phyloP scores from a whole-genome alignment of 2,888 invertebrate genomes.

The Drosophila kanekoi region DNA sequence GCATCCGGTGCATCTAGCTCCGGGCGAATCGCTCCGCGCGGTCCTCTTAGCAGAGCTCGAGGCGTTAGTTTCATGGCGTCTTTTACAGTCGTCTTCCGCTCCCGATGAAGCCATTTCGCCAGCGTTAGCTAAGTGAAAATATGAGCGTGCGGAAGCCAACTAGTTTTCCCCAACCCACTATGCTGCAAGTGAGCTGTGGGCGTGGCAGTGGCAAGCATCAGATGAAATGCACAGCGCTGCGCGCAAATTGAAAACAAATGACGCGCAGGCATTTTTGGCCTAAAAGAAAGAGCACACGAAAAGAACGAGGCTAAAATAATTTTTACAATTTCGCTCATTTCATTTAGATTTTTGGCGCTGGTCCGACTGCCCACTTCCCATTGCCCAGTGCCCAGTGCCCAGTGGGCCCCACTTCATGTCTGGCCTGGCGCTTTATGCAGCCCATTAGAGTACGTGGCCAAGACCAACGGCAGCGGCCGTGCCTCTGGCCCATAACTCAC shows the following conservation, averaged over 20 bases:
- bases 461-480: slow-evolving; percentile 22
- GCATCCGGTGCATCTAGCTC: slow-evolving; percentile 73
- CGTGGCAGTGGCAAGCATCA: slow-evolving; percentile 57
- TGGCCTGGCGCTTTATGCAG: slow-evolving; percentile 44
- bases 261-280: slow-evolving; percentile 57
- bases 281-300: slow-evolving; percentile 6
- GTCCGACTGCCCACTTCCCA: slow-evolving; percentile 16
- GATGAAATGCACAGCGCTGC: slow-evolving; percentile 60
- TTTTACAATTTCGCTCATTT: slow-evolving; percentile 64
- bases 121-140: slow-evolving; percentile 70
- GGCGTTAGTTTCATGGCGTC: slow-evolving; percentile 72
- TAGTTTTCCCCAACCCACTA: slow-evolving; percentile 30
- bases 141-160: slow-evolving; percentile 62
- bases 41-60: slow-evolving; percentile 66
- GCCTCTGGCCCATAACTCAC: slow-evolving; percentile 72
- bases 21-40: slow-evolving; percentile 64
- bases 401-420: too few relatives aligned
- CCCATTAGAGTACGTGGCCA: slow-evolving; percentile 75
- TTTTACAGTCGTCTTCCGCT: slow-evolving; percentile 77
- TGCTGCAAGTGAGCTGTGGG: slow-evolving; percentile 30
- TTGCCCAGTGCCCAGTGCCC: too few relatives aligned
- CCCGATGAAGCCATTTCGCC: slow-evolving; percentile 50
- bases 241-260: slow-evolving; percentile 80
- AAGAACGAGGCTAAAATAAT: slow-evolving; percentile 33
- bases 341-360: slow-evolving; percentile 64